Evolutionary conservation across 2,888 invertebrate species (phyloP).

Genomic region (Drosophila vallismaia): DNA sequence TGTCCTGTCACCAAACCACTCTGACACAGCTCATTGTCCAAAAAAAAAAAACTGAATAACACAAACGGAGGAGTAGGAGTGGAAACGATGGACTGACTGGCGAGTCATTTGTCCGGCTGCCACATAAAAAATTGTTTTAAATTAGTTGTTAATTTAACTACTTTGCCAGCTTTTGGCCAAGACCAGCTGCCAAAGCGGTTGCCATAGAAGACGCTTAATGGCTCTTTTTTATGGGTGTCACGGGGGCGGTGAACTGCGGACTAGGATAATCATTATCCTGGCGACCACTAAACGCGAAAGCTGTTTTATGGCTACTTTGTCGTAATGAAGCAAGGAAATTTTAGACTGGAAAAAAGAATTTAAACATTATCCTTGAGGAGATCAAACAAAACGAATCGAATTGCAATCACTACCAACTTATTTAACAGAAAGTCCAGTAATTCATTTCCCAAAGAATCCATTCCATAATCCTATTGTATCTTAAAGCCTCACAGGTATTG

Average conservation of each 20-base stretch:
- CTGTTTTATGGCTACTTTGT: constrained; percentile 12
- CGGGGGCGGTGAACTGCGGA: constrained; percentile 22
- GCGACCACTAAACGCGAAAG: constrained; percentile 18
- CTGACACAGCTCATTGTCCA: constrained; percentile 59
- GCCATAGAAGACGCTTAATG: constrained; percentile 32
- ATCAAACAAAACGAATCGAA: too few relatives aligned
- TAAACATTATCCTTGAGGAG: background rate
- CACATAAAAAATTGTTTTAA: constrained; percentile 70
- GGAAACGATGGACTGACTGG: constrained; percentile 3
- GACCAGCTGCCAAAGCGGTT: constrained; percentile 28
- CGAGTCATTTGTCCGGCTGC: constrained; percentile 57
- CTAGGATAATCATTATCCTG: constrained; percentile 28
- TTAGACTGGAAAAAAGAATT: background rate
- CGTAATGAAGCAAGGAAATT: background rate
- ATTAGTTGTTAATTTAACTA: constrained; percentile 68
- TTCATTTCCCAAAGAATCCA: background rate
- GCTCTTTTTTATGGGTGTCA: constrained; percentile 31
- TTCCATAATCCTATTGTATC: constrained; percentile 17
- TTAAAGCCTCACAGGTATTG: background rate
- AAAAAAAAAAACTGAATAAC: background rate
- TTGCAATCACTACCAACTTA: too few relatives aligned
- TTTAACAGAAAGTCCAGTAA: background rate
- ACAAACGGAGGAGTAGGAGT: background rate
- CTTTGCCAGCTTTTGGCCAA: constrained; percentile 24
- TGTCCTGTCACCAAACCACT: constrained; percentile 10